These are phyloP conservation scores for Steinernema feltiae DNA, from an alignment of 1,140 invertebrate species.

Conservation along the genomic window DNA sequence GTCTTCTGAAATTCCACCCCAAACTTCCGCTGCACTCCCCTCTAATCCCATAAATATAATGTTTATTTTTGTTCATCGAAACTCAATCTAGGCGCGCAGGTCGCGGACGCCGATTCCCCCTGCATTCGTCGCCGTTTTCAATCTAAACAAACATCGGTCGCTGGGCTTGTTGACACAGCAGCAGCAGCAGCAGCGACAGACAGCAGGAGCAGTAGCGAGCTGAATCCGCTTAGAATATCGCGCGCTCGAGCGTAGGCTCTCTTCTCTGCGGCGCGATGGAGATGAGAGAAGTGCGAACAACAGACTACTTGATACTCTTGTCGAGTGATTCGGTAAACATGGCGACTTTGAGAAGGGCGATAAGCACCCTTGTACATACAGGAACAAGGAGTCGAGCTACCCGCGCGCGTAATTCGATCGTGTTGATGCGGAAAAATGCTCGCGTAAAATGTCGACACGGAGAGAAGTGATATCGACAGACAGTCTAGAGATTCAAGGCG, in stretches of 20 bases:
- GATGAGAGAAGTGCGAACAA: conserved; percentile 10
- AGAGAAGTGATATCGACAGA: too few species aligned
- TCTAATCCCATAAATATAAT: conserved; percentile 21
- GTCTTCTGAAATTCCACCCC: conserved; percentile 17
- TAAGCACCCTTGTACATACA: conserved; percentile 12
- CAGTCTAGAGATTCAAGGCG: too few species aligned
- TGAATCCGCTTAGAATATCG: conserved; percentile 28
- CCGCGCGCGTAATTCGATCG: not conserved
- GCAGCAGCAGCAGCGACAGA: not conserved
- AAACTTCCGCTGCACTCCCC: conserved; percentile 20
- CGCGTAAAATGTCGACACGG: too few species aligned
- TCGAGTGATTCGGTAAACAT: conserved; percentile 11
- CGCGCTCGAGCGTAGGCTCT: not conserved
- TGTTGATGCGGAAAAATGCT: too few species aligned
- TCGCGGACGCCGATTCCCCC: not conserved
- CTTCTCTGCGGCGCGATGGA: too few species aligned
- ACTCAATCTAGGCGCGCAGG: not conserved
- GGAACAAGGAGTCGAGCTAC: not conserved
- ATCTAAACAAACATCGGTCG: conserved; percentile 1
- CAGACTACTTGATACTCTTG: conserved; percentile 8
- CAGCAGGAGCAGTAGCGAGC: not conserved
- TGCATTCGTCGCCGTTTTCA: not conserved
- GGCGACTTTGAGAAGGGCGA: conserved; percentile 5
- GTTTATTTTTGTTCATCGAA: conserved; percentile 18
- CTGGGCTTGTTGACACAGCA: not conserved